These are phyloP conservation scores for Okapia johnstoni DNA, from an alignment of 2,113 vertebrate genomes.

Conservation along the genomic window DNA sequence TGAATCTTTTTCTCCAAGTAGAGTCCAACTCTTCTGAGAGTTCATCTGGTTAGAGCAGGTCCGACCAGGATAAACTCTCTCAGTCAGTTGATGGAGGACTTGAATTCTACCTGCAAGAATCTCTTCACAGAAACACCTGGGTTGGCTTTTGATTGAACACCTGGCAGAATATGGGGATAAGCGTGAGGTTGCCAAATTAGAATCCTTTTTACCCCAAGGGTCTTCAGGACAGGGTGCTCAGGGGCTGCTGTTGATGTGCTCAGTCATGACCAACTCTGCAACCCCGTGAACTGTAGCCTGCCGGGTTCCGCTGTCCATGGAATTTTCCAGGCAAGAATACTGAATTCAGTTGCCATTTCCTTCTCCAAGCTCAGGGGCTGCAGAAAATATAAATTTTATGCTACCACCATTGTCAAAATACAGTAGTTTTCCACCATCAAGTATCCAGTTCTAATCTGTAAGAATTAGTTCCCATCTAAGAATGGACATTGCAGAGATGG, in stretches of 20 bases:
- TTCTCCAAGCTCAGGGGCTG: not conserved
- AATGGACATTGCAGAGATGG: not conserved
- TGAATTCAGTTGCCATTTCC: not conserved
- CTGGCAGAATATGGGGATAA: not conserved
- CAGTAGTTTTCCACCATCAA: not conserved
- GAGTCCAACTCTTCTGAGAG: not conserved
- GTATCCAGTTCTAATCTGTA: not conserved
- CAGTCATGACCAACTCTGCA: not conserved
- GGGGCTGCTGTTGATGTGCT: not conserved
- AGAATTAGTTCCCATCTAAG: not conserved
- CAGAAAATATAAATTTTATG: not conserved
- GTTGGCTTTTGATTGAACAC: not conserved
- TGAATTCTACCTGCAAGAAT: not conserved
- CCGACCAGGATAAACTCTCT: not conserved
- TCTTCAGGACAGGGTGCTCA: not conserved
- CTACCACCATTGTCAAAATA: not conserved
- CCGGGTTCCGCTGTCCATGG: too few relatives aligned
- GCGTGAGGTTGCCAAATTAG: not conserved
- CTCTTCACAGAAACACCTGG: not conserved
- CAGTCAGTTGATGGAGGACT: not conserved
- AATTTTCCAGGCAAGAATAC: not conserved
- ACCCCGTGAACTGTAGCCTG: accelerated
- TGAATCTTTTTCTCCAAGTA: not conserved
- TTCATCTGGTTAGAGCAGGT: not conserved
- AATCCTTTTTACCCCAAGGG: not conserved